Percentiles rank a stretch among this genome's conserved stretches.
phyloP scores from a whole-genome alignment of 23 tunicate genomes.

The Trididemnum nubilum region DNA sequence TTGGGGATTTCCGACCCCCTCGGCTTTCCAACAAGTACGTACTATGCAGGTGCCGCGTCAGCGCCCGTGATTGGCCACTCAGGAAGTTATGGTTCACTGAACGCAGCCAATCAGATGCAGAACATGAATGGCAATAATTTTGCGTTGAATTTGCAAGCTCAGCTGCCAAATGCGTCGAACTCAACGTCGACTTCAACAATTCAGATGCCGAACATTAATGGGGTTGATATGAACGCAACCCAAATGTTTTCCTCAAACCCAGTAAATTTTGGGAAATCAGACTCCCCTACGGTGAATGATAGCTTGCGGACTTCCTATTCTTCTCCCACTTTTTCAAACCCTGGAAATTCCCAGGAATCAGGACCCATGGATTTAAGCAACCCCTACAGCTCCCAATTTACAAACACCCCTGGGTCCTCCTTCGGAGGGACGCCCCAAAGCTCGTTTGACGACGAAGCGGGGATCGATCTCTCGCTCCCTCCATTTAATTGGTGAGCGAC shows the following conservation, averaged over 20 bases:
- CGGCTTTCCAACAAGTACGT: too few relatives aligned
- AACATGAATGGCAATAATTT: background rate
- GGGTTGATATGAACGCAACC: background rate
- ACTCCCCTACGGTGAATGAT: background rate
- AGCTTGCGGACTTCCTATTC: background rate
- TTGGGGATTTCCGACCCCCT: too few relatives aligned
- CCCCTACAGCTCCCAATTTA: background rate
- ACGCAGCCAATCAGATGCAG: background rate
- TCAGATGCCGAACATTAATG: background rate
- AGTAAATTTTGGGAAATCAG: background rate
- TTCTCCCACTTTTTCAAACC: background rate
- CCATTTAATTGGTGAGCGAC: too few relatives aligned
- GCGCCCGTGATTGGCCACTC: background rate
- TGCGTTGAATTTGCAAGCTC: background rate
- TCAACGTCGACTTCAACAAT: background rate
- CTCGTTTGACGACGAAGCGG: background rate
- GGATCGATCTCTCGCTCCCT: background rate
- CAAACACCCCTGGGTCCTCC: background rate
- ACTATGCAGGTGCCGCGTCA: background rate
- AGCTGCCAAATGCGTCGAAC: background rate
- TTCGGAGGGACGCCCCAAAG: background rate
- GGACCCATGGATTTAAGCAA: conserved; percentile 17
- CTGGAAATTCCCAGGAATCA: background rate
- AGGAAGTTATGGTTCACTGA: background rate
- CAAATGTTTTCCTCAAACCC: background rate